These are phyloP conservation scores for Heliangelus exortis DNA, from an alignment of 2,797 vertebrate species.

Conservation along the genomic window DNA sequence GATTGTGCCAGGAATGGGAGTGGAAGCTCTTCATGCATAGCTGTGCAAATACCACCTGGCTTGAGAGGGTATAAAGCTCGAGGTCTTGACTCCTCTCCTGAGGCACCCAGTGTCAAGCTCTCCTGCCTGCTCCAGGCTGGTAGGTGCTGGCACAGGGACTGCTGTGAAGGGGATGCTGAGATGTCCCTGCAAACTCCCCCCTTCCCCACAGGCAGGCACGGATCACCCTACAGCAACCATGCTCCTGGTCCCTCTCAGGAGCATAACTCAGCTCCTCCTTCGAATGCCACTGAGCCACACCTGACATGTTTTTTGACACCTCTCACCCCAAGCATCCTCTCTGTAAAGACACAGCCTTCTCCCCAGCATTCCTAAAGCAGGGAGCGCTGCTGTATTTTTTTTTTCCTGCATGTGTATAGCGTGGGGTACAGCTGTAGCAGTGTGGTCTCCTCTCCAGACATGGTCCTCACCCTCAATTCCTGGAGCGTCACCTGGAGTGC, in stretches of 20 bases:
- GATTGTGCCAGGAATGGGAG: not conserved
- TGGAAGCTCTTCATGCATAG: not conserved
- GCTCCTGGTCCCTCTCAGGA: not conserved
- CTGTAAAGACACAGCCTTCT: not conserved
- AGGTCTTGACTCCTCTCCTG: not conserved
- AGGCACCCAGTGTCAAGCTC: not conserved
- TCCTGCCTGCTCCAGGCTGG: not conserved
- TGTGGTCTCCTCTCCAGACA: constrained; percentile 43
- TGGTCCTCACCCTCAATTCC: constrained; percentile 67
- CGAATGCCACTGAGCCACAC: not conserved
- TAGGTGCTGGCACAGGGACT: not conserved
- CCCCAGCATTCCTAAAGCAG: not conserved
- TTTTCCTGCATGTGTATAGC: fast-evolving
- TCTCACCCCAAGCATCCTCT: not conserved
- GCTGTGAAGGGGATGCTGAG: not conserved
- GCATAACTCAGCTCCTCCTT: not conserved
- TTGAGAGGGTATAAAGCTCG: not conserved
- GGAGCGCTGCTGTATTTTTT: not conserved
- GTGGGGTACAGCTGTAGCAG: not conserved
- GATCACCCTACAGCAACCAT: not conserved
- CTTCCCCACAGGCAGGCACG: not conserved
- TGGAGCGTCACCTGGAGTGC: constrained; percentile 76
- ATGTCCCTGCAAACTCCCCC: not conserved
- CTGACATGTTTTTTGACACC: not conserved
- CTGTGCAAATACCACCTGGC: not conserved